phyloP scores from a whole-genome alignment of 1,140 invertebrate genomes.

The Caerostris darwini region DNA sequence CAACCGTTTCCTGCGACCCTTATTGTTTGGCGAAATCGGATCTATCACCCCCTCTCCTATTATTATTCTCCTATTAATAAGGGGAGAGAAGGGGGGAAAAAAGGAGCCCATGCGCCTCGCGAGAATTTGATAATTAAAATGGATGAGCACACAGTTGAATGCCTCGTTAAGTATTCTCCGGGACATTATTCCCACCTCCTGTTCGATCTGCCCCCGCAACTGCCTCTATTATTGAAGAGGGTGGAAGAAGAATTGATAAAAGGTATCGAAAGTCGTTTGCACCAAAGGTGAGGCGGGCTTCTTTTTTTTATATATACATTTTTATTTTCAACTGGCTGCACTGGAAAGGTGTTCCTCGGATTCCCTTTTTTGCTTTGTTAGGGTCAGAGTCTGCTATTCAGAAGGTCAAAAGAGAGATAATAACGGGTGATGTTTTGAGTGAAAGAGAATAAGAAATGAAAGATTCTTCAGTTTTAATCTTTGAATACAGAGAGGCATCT shows the following conservation, averaged over 20 bases:
- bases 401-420: background rate
- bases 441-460: background rate
- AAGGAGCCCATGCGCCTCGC: background rate
- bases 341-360: background rate
- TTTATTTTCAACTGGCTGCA: background rate
- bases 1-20: constrained; percentile 20
- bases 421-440: background rate
- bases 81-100: background rate
- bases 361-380: background rate
- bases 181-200: constrained; percentile 20
- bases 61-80: constrained; percentile 27
- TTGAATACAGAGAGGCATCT: background rate
- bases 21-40: constrained; percentile 40
- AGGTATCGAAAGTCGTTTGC: background rate
- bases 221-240: background rate
- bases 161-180: constrained; percentile 47
- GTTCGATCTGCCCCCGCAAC: constrained; percentile 13
- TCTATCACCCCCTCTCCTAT: constrained; percentile 15
- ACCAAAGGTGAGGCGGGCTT: background rate
- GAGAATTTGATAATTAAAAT: constrained; percentile 53
- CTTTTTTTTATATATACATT: background rate
- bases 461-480: background rate
- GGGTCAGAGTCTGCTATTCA: background rate
- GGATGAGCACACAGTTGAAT: constrained; percentile 24
- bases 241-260: background rate